A percentile compares a stretch with the other conserved stretches of the same genome.
phyloP scores from a whole-genome alignment of 2,888 invertebrate species.

The Epinotia ramella region DNA sequence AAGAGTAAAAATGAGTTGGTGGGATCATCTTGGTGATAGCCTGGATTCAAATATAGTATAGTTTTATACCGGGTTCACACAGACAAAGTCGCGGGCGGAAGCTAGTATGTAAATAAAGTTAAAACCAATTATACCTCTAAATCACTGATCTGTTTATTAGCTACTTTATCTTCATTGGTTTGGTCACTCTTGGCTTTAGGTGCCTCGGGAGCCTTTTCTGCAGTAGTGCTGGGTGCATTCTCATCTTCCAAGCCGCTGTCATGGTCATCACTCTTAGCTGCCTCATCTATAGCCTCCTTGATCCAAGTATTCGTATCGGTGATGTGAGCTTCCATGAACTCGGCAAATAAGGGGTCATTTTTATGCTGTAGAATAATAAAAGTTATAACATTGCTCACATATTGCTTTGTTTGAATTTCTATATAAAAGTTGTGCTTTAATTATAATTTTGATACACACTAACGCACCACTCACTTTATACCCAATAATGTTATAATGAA shows the following conservation, averaged over 20 bases:
- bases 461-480: too few relatives aligned
- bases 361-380: constrained; percentile 86
- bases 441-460: too few relatives aligned
- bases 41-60: too few relatives aligned
- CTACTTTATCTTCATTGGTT: constrained; percentile 85
- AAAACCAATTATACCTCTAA: constrained; percentile 84
- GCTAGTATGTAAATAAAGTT: neutral
- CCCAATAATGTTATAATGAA: too few relatives aligned
- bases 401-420: neutral
- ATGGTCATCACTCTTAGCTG: constrained; percentile 67
- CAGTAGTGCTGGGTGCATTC: constrained; percentile 43
- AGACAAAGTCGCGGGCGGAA: too few relatives aligned
- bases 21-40: neutral
- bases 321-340: constrained; percentile 94
- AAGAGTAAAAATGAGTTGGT: neutral
- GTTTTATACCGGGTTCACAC: too few relatives aligned
- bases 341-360: constrained; percentile 95
- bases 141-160: constrained; percentile 91
- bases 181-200: constrained; percentile 48
- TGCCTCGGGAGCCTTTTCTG: constrained; percentile 54
- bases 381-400: neutral
- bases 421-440: neutral
- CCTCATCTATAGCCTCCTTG: constrained; percentile 70
- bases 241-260: constrained; percentile 70
- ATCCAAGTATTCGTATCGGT: constrained; percentile 76